Evolutionary conservation across 2,797 vertebrate genomes (phyloP).

Genomic region (Leptoclinus maculatus): DNA sequence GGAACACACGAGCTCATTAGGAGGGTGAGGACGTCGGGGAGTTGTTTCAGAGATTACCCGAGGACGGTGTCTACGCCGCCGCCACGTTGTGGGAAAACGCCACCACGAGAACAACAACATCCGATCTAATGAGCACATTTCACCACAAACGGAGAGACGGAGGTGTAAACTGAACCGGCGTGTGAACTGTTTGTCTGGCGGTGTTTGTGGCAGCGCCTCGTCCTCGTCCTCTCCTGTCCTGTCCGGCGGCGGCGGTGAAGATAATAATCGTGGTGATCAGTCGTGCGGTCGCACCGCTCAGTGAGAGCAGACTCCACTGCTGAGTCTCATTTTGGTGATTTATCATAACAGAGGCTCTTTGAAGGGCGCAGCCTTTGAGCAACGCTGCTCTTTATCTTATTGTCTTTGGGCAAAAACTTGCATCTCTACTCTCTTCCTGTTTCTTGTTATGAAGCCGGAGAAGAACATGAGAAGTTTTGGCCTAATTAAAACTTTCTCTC

Average conservation of each 20-base stretch:
- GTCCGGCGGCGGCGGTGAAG: background rate
- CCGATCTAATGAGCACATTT: conserved; percentile 35
- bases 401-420: conserved; percentile 51
- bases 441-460: conserved; percentile 33
- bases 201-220: background rate
- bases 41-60: conserved; percentile 24
- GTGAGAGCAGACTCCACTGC: background rate
- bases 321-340: conserved; percentile 16
- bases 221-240: background rate
- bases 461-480: conserved; percentile 48
- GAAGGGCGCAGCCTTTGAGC: conserved; percentile 33
- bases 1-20: conserved; percentile 39
- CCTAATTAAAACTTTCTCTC: conserved; percentile 70
- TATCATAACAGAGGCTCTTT: conserved; percentile 22
- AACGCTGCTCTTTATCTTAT: conserved; percentile 38
- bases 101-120: conserved; percentile 7
- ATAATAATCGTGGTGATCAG: background rate
- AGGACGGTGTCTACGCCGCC: conserved; percentile 11
- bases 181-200: conserved; percentile 22
- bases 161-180: background rate
- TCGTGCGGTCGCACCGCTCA: background rate
- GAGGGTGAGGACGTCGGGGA: conserved; percentile 4
- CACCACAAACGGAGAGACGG: conserved; percentile 13
- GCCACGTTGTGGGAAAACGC: conserved; percentile 16
- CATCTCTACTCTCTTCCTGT: conserved; percentile 38